Base-by-base conservation (phyloP, 2,113 vertebrate genomes). In the Anser brachyrhynchus region DNA sequence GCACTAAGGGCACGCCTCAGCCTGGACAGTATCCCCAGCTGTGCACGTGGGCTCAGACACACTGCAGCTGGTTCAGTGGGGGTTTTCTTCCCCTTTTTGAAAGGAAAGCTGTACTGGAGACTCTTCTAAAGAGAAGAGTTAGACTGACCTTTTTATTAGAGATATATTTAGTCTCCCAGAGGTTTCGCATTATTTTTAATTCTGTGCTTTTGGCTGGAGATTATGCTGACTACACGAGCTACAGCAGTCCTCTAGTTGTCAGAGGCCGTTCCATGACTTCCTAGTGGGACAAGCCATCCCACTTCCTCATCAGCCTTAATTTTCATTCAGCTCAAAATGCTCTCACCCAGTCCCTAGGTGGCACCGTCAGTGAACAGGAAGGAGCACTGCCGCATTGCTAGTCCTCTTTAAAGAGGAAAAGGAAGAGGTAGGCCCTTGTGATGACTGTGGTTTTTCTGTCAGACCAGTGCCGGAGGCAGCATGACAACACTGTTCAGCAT, bases 221-320 rank as follows among this genome's bases (percentile, higher is more conserved):
- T n/a, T 22, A 43, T 23, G 20, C 54, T 8, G 35, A 70, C 0
- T 0, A 35, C 23, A 35, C 5, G 10, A 92, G n/a, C 10, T 51
- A 58, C 29, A 75, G 55, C 31, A 55, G 37, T 41, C n/a, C 61
- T 77, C 8, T 19, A 21, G 28, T 72, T 84, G 81, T 49, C 43
- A 35, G 17, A 41, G 28, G 57, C 41, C 90, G 57, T 35, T 65
- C 28, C 87, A 51, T 8, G 41, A 84, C n/a, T 93, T 79, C 57
- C 85, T 23, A 7, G 9, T 22, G 59, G 16, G 9, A 81, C 80
- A 70, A 35, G 3, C 11, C 13, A 84, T 3, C n/a, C 49, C 41
- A 18, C 55, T 43, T 37, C 62, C 65, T 82, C 23, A 74, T 21
- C 28, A 74, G 37, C 11, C 35, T 84, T 59, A 22, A 33, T 33